phyloP scores from a whole-genome alignment of 2,113 vertebrate genomes.

The Lethenteron camtschaticum region DNA sequence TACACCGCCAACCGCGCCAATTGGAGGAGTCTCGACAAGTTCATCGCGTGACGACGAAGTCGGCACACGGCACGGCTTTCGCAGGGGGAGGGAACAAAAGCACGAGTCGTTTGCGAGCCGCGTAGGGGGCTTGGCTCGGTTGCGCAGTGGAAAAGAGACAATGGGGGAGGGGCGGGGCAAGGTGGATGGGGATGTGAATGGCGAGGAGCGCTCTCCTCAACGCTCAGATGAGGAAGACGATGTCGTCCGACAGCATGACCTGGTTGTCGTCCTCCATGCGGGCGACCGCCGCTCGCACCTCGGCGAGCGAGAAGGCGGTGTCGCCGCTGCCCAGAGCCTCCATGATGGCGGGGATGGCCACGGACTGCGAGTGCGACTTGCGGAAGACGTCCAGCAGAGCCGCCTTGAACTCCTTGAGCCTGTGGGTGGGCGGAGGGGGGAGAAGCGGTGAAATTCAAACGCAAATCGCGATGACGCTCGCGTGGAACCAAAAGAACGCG shows the following conservation, averaged over 20 bases:
- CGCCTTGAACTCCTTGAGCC: constrained; percentile 67
- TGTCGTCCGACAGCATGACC: constrained; percentile 82
- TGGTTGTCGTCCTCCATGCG: constrained; percentile 92
- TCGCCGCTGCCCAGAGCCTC: constrained; percentile 38
- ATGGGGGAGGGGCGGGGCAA: no score
- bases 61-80: no score
- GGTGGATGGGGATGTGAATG: no score
- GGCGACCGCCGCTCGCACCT: constrained; percentile 40
- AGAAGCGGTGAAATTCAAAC: not conserved
- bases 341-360: constrained; percentile 38
- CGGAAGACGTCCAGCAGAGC: constrained; percentile 58
- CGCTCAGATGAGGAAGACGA: constrained; percentile 70
- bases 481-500: no score
- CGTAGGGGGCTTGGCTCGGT: no score
- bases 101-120: no score
- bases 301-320: constrained; percentile 27
- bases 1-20: no score
- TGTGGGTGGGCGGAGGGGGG: constrained; percentile 12
- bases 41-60: no score
- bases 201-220: no score
- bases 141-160: no score
- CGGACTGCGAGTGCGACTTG: constrained; percentile 54
- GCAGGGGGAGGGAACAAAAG: no score
- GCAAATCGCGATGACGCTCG: not conserved
- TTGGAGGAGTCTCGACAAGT: no score